Percentiles rank a stretch among this genome's conserved stretches.
Evolutionary conservation across 2,797 vertebrate genomes (phyloP).

Genomic region (Salmo trutta): DNA sequence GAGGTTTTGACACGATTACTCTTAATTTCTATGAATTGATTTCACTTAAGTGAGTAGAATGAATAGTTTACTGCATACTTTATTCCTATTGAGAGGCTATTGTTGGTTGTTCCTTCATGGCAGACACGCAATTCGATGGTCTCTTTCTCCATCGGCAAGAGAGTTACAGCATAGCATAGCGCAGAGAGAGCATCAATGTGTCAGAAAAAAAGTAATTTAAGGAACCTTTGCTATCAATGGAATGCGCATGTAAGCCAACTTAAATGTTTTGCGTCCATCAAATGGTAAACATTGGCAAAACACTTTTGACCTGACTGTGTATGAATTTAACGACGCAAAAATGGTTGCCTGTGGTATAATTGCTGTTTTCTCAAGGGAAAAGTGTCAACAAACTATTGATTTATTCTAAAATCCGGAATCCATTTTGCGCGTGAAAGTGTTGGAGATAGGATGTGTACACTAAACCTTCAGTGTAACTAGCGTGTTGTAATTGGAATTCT

Average conservation of each 20-base stretch:
- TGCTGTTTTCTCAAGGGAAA: constrained; percentile 63
- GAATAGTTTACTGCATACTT: constrained; percentile 56
- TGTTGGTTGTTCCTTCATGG: constrained; percentile 32
- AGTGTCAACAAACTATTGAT: constrained; percentile 71
- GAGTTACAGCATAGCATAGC: neutral
- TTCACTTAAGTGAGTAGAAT: constrained; percentile 32
- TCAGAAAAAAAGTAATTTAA: neutral
- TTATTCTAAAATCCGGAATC: constrained; percentile 66
- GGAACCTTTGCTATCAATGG: neutral
- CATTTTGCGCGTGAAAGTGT: constrained; percentile 57
- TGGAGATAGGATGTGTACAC: constrained; percentile 57
- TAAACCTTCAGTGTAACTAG: constrained; percentile 17
- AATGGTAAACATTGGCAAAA: neutral
- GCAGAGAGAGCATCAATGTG: neutral
- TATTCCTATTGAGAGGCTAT: constrained; percentile 51
- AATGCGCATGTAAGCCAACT: neutral
- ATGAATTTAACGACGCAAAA: neutral
- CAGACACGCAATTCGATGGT: constrained; percentile 32
- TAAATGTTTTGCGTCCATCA: neutral
- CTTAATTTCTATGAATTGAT: constrained; percentile 41
- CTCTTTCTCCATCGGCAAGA: neutral
- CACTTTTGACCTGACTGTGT: neutral
- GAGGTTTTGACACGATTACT: constrained; percentile 49
- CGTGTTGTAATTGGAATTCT: constrained; percentile 36
- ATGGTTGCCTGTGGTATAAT: constrained; percentile 51